A percentile compares a stretch with the other conserved stretches of the same genome.
Evolutionary conservation across 2,797 vertebrate genomes (phyloP).

Genomic region (Poecilia velifera): DNA sequence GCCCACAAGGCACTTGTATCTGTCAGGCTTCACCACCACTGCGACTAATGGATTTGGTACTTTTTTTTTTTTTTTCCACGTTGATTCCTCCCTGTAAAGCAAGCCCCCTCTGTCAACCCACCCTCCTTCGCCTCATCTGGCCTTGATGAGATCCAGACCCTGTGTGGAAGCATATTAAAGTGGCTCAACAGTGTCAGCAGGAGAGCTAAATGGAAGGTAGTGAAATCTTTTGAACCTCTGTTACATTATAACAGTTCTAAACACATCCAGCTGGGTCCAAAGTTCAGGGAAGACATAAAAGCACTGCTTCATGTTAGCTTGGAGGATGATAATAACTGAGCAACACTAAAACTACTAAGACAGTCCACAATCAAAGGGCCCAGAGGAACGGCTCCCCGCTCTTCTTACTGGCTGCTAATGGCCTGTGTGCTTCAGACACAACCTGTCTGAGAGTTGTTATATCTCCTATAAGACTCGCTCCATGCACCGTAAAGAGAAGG

Average conservation of each 20-base stretch:
- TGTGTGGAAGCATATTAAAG: constrained; percentile 84
- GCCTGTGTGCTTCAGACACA: constrained; percentile 76
- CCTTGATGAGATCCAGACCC: constrained; percentile 86
- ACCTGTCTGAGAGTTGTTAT: constrained; percentile 67
- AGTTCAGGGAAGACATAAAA: constrained; percentile 86
- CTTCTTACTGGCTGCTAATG: constrained; percentile 82
- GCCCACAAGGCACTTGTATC: constrained; percentile 57
- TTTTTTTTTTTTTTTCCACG: constrained; percentile 80
- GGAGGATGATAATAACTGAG: constrained; percentile 83
- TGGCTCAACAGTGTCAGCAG: constrained; percentile 85
- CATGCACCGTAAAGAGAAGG: constrained; percentile 65
- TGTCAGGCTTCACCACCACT: constrained; percentile 74
- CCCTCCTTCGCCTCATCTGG: constrained; percentile 81
- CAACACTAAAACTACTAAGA: constrained; percentile 83
- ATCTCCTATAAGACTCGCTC: constrained; percentile 67
- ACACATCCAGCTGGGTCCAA: constrained; percentile 87
- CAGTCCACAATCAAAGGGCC: constrained; percentile 81
- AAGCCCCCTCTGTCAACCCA: constrained; percentile 69
- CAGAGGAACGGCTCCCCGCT: constrained; percentile 76
- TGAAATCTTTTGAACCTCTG: constrained; percentile 87
- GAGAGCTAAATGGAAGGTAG: constrained; percentile 87
- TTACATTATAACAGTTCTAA: constrained; percentile 88
- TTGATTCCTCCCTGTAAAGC: constrained; percentile 70
- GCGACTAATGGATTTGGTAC: constrained; percentile 70
- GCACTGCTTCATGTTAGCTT: constrained; percentile 80